Evolutionary conservation across 2,797 vertebrate genomes (phyloP).

Genomic region (Muscicapa comitata): DNA sequence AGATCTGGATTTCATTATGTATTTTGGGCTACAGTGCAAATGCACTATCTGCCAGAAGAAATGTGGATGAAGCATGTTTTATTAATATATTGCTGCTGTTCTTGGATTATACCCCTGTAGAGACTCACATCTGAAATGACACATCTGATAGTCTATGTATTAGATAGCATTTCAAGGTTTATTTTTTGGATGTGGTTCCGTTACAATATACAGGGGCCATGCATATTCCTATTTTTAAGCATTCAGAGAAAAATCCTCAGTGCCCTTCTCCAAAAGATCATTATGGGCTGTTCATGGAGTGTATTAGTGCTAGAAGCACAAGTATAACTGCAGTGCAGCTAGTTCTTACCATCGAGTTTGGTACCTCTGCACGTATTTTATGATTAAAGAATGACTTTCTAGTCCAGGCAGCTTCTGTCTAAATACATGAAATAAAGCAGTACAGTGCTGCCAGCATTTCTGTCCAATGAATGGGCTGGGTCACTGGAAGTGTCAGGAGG

Average conservation of each 20-base stretch:
- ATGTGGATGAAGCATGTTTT: background rate
- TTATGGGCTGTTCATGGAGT: background rate
- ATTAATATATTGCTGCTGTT: constrained; percentile 62
- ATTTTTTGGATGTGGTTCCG: background rate
- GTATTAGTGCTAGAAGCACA: background rate
- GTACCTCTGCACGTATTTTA: background rate
- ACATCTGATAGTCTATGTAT: background rate
- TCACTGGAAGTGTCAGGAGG: background rate
- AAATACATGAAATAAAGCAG: background rate
- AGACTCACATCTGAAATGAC: constrained; percentile 12
- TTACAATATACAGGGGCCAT: background rate
- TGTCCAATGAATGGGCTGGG: background rate
- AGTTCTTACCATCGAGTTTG: background rate
- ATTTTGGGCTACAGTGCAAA: constrained; percentile 12
- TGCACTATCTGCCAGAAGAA: constrained; percentile 47
- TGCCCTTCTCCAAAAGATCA: background rate
- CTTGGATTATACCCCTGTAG: constrained; percentile 41
- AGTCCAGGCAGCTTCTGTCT: background rate
- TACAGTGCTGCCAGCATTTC: background rate
- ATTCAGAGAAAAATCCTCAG: background rate
- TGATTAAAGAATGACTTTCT: background rate
- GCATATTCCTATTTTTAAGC: background rate
- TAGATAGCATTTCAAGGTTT: background rate
- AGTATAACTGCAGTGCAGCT: background rate
- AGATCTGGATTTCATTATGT: constrained; percentile 53